Base-by-base conservation (phyloP, 1,140 invertebrate genomes). In the Habropoda laboriosa region DNA sequence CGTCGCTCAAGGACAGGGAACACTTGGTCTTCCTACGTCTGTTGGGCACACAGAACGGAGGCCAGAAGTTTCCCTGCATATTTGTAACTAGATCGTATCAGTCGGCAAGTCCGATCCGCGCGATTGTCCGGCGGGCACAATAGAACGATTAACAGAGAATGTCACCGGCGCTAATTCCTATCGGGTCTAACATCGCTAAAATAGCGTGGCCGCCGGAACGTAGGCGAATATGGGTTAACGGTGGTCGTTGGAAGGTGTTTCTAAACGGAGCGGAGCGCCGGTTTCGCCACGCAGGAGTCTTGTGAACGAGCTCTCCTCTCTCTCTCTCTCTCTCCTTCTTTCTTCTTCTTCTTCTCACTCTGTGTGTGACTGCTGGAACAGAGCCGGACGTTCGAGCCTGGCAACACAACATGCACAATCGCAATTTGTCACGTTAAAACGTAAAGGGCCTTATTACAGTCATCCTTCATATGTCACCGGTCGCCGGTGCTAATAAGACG, bases 361-460 rank as follows among this genome's bases (percentile, higher is more conserved):
- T n/a, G n/a, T n/a, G n/a, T n/a, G n/a, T n/a, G 40, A 42, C 16
- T 27, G 45, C 2, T n/a, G 32, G 24, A n/a, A 45, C 38, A 51
- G 8, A 49, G 35, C 64, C 74, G 51, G 61, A 76, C 76, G 63
- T 75, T 61, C 47, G 61, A 60, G 32, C 18, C 18, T 40, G 27
- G 35, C 47, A 38, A 53, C 47, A 35, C 64, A 35, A 32, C 84
- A 66, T 74, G 81, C 72, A 81, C 81, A 75, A 86, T 82, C 80
- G 85, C 82, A 87, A 87, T 87, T 87, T 87, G 85, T 87, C 86
- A 87, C 61, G 58, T 87, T 81, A 86, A 84, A 80, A 83, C 77
- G 76, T 80, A 83, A 83, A 83, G 78, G 78, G 67, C 70, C 57
- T 86, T 82, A 87, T 88, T 87, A 86, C 71, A 55, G 66, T 82